Conservation (phyloP, 2,888 invertebrate genomes). For the Protodeltote pygarga region DNA sequence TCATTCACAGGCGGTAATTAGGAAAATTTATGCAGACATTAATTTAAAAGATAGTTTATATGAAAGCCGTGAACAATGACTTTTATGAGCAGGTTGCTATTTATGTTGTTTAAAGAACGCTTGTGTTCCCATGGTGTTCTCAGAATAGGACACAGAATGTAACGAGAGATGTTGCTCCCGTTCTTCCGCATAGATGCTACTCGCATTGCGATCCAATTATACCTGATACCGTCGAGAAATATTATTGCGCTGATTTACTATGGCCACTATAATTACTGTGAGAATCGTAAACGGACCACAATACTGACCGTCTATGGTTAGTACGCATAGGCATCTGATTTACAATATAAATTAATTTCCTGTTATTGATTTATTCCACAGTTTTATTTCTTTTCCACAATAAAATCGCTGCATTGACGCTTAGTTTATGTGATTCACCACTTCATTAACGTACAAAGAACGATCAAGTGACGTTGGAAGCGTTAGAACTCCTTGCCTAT, state of each 20-base stretch:
- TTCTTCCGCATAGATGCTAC: slow-evolving; percentile 83
- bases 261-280: slow-evolving; percentile 76
- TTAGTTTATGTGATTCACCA: slow-evolving; percentile 36
- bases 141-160: slow-evolving; percentile 82
- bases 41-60: slow-evolving; percentile 33
- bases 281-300: slow-evolving; percentile 72
- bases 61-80: slow-evolving; percentile 38
- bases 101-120: slow-evolving; percentile 32
- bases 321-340: slow-evolving; percentile 54
- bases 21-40: slow-evolving; percentile 33
- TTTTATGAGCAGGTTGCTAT: slow-evolving; percentile 28
- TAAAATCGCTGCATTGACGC: slow-evolving; percentile 23
- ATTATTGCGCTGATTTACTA: slow-evolving; percentile 75
- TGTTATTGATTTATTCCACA: slow-evolving; percentile 53
- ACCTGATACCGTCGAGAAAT: slow-evolving; percentile 80
- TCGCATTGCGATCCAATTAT: slow-evolving; percentile 85
- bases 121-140: slow-evolving; percentile 81
- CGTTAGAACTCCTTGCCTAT: slow-evolving; percentile 33
- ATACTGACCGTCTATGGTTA: slow-evolving; percentile 65
- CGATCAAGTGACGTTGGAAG: slow-evolving; percentile 19
- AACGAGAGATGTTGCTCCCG: slow-evolving; percentile 78
- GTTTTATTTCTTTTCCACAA: slow-evolving; percentile 39
- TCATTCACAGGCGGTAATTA: slow-evolving; percentile 38
- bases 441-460: slow-evolving; percentile 39
- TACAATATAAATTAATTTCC: slow-evolving; percentile 57